These are phyloP conservation scores for Burhinus bistriatus DNA, from an alignment of 2,113 vertebrate genomes.

Conservation along the genomic window DNA sequence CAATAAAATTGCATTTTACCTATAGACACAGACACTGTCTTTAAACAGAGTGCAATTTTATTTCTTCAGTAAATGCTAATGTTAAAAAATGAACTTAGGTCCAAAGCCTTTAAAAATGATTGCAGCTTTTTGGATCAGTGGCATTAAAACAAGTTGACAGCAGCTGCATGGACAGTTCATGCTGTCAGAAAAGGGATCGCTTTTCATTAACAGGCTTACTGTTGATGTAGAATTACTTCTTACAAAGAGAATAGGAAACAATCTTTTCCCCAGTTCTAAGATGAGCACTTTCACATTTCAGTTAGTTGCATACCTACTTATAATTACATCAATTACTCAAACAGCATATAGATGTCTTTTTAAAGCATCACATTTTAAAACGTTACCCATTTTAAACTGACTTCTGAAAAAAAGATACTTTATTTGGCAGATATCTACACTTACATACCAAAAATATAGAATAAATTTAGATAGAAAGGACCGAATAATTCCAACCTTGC, in stretches of 20 bases:
- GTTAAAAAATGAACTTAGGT: neutral
- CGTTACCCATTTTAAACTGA: neutral
- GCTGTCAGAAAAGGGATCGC: neutral
- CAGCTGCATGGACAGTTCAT: neutral
- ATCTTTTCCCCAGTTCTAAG: neutral
- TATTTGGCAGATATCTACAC: neutral
- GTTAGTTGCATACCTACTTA: neutral
- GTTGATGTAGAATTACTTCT: neutral
- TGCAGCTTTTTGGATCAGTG: neutral
- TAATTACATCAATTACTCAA: neutral
- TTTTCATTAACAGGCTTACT: neutral
- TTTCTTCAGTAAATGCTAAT: neutral
- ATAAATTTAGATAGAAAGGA: neutral
- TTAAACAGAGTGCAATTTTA: neutral
- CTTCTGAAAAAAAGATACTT: neutral
- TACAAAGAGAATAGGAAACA: neutral
- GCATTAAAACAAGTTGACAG: neutral
- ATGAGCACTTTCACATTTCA: neutral
- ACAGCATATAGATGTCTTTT: neutral
- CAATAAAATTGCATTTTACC: neutral
- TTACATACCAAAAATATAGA: neutral
- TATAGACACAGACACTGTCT: neutral
- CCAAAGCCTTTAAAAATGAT: neutral
- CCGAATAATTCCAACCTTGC: neutral
- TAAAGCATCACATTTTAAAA: conserved; percentile 6